Conservation (phyloP, 2,888 invertebrate genomes). For the Eilema sororculum region DNA sequence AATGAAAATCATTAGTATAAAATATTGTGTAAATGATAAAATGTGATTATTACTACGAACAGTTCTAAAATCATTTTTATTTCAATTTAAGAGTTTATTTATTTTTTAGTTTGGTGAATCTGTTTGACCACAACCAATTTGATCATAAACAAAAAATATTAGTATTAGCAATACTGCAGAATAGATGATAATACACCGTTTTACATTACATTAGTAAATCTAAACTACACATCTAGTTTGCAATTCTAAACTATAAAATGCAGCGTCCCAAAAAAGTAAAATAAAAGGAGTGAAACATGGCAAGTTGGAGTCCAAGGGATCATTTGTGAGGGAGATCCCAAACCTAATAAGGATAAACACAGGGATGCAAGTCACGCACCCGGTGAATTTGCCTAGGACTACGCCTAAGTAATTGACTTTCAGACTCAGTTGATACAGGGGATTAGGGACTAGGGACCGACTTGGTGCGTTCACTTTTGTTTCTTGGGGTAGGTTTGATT, state of each 20-base stretch:
- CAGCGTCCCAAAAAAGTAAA: slow-evolving; percentile 22
- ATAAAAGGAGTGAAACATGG: slow-evolving; percentile 25
- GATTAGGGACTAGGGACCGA: slow-evolving; percentile 24
- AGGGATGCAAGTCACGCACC: slow-evolving; percentile 56
- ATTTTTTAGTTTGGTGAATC: no score
- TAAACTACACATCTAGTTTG: slow-evolving; percentile 14
- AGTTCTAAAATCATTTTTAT: neutral
- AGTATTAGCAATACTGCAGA: no score
- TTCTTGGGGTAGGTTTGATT: slow-evolving; percentile 21
- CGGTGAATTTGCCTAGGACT: slow-evolving; percentile 57
- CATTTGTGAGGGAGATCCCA: slow-evolving; percentile 50
- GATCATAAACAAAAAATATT: no score
- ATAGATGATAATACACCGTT: no score
- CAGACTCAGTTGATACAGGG: slow-evolving; percentile 35
- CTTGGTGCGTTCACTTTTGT: slow-evolving; percentile 26
- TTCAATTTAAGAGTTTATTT: neutral
- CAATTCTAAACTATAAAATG: slow-evolving; percentile 18
- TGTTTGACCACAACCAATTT: no score
- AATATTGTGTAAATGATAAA: neutral
- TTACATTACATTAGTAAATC: neutral
- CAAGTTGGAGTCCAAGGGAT: slow-evolving; percentile 32
- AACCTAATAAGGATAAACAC: slow-evolving; percentile 55
- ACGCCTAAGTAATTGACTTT: slow-evolving; percentile 55
- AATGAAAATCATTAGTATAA: neutral
- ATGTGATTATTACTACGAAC: neutral